Evolutionary conservation across 2,888 invertebrate species (phyloP), one percentile per base, ranked within the genome.

Genomic region (Camptogramma bilineatum): DNA sequence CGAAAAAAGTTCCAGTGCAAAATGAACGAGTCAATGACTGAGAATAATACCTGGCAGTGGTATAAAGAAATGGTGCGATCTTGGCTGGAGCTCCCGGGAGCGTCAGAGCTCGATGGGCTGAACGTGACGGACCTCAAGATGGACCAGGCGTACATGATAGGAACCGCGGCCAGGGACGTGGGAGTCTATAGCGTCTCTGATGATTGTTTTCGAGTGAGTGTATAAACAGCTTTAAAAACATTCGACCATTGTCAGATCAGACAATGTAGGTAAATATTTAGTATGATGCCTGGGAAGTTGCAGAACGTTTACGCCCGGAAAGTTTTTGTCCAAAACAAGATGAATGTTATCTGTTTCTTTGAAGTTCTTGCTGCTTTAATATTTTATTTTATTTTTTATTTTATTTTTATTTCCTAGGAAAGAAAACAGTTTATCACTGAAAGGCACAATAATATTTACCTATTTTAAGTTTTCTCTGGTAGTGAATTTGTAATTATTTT

Each of bases 121-220:
- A 90, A 95, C 75, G 88, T 96, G 87, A 90, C 94, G 0, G 83
- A 92, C 9, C 80, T 97, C 76, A 83, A 85, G 67, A 94, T 95
- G 77, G 96, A 97, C 77, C 89, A 96, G 85, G 96, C 96, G 0
- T 96, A 95, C 75, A 84, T 94, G 74, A 86, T 90, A 62, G 87
- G 94, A 34, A 73, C 69, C 57, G 82, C 90, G 10, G 87, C 87
- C 18, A 79, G 77, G 5, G 81, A 83, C 63, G 87, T 93, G 10
- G 94, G 94, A 78, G 86, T 96, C 4, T 96, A 96, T 78, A 90
- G 94, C 19, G 94, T 96, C 0, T 95, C 96, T 17, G 94, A 95
- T 60, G 95, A 96, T 76, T 97, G 97, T 78, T 94, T 95, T 78
- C 91, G 94, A 85, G 97, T 96, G 85, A 94, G 94, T 88, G 28